phyloP scores from a whole-genome alignment of 2,888 invertebrate genomes.

The Mycalesis mineus region DNA sequence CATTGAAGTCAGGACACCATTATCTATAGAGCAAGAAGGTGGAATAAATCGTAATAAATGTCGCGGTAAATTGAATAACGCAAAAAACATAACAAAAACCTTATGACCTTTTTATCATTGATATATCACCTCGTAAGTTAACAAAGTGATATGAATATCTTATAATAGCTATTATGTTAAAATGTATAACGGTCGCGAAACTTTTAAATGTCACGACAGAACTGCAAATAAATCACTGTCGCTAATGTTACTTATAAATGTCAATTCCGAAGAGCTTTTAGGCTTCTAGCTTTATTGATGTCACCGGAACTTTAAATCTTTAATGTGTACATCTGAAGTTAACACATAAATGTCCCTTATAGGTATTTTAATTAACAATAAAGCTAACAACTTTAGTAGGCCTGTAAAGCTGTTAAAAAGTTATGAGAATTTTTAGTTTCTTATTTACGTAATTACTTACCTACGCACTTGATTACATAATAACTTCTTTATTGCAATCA shows the following conservation, averaged over 20 bases:
- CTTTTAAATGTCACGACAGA: constrained; percentile 3
- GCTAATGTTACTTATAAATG: constrained; percentile 7
- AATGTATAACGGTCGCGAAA: constrained; percentile 1
- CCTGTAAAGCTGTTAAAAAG: not conserved
- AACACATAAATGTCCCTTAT: not conserved
- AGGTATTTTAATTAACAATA: not conserved
- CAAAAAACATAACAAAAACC: not conserved
- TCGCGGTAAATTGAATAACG: not conserved
- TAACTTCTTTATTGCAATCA: not conserved
- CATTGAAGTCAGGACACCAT: too few species aligned
- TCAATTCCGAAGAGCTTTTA: constrained; percentile 13
- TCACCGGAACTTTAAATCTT: constrained; percentile 8
- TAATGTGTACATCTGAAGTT: not conserved
- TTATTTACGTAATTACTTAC: not conserved
- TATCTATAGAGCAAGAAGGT: too few species aligned
- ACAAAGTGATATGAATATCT: not conserved
- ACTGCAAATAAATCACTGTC: constrained; percentile 4
- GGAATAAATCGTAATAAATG: too few species aligned
- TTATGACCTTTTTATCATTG: not conserved
- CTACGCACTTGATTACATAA: not conserved
- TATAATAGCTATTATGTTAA: not conserved
- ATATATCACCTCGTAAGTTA: not conserved
- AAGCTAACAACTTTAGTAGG: not conserved
- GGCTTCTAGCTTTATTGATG: constrained; percentile 11
- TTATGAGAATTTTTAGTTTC: not conserved